Conservation (phyloP, 2,888 invertebrate species). For the Sarcophaga caerulescens region DNA sequence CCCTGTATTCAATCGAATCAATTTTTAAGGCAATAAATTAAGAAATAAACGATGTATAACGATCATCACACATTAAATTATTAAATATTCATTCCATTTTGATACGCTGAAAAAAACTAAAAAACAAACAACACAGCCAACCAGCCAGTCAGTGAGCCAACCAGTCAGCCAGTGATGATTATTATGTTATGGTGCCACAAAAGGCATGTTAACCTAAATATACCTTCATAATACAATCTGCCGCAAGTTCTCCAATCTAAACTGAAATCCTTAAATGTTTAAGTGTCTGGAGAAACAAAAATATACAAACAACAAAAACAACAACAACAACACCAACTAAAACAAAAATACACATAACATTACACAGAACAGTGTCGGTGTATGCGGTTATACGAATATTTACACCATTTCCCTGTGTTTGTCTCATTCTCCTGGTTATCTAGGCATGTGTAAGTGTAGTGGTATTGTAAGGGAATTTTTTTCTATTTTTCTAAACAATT, state of each 20-base stretch:
- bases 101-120: not conserved
- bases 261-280: constrained; percentile 13
- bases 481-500: constrained; percentile 20
- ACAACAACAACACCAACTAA: too few species aligned
- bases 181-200: constrained; percentile 33
- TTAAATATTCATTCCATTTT: not conserved
- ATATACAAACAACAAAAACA: not conserved
- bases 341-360: constrained; percentile 6
- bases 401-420: not conserved
- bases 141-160: too few species aligned
- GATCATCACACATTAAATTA: not conserved
- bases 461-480: not conserved
- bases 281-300: constrained; percentile 38
- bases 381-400: constrained; percentile 12
- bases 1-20: too few species aligned
- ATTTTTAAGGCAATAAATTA: not conserved
- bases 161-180: not conserved
- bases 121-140: not conserved
- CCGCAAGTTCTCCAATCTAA: not conserved
- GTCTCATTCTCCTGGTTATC: not conserved
- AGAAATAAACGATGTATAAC: not conserved
- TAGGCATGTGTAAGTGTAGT: not conserved
- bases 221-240: not conserved
- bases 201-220: constrained; percentile 47
- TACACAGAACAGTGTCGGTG: constrained; percentile 13